Evolutionary conservation across 1,140 invertebrate genomes (phyloP), one percentile per base, ranked within the genome.

Genomic region (Drosophila orosa): DNA sequence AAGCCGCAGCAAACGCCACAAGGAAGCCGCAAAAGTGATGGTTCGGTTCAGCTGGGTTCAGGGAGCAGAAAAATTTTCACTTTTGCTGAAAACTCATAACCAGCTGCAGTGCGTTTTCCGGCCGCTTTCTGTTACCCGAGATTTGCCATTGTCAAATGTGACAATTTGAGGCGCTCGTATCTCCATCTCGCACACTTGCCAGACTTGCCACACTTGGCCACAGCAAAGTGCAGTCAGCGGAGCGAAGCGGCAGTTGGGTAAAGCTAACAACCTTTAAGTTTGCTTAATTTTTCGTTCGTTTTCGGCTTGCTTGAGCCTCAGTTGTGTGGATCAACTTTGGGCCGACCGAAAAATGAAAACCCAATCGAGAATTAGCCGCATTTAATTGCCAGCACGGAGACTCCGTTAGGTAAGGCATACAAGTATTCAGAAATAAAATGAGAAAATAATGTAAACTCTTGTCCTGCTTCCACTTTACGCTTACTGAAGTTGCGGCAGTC

Each of bases 31-130:
- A 78, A 78, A 78, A 78, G 74, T 78, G 73, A 27, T 47, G 73
- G 58, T 40, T 68, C 40, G 40, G 67, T 71, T 69, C 65, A 71
- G 67, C 37, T 55, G 47, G 66, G 62, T 71, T 71, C 48, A 69
- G 48, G 22, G 47, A 63, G 65, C 67, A 80, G 82, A 87, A 85
- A 86, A 86, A 86, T 78, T 87, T 85, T 89, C 84, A 84, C 84
- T 87, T 89, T 89, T 84, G 84, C 62, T 67, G 66, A 61, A 87
- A 68, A 86, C 59, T 47, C 47, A 55, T 40, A 74, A 63, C 31
- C 40, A 59, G 39, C 25, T 72, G 68, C 50, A 56, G 24, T 73
- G 72, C 54, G 47, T 72, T 74, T 74, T 69, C 48, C 45, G 54
- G 29, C 47, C 67, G 67, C 44, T 61, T 61, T 50, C 35, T 56